Conservation (phyloP, 2,888 invertebrate genomes). For the Thera britannica region DNA sequence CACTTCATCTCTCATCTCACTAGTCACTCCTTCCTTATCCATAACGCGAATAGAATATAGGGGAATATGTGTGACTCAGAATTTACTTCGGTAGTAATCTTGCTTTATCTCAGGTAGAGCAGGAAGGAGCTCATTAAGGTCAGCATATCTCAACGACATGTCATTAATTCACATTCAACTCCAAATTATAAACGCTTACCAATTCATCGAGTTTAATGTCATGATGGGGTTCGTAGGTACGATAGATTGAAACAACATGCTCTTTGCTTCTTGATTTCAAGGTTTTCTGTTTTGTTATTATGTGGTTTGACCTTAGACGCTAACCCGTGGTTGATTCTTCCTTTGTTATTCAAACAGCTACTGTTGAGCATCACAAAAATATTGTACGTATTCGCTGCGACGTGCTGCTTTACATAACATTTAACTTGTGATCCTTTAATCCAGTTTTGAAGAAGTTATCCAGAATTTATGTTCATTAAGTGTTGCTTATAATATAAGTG, state of each 20-base stretch:
- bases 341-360: slow-evolving; percentile 11
- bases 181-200: slow-evolving; percentile 30
- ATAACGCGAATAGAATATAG: background rate
- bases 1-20: too few species aligned
- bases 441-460: background rate
- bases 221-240: slow-evolving; percentile 14
- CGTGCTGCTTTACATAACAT: background rate
- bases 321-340: slow-evolving; percentile 8
- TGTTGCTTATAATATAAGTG: background rate
- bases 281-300: slow-evolving; percentile 31
- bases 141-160: slow-evolving; percentile 41
- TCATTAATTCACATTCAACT: slow-evolving; percentile 40
- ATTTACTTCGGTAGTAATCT: slow-evolving; percentile 1
- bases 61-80: slow-evolving; percentile 2
- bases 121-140: slow-evolving; percentile 42
- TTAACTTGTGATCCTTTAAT: background rate
- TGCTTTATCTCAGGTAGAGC: slow-evolving; percentile 30
- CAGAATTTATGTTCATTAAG: background rate
- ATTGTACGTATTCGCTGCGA: background rate
- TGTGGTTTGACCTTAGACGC: slow-evolving; percentile 25
- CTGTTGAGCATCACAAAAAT: background rate
- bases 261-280: slow-evolving; percentile 32
- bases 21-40: too few species aligned
- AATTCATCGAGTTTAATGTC: slow-evolving; percentile 11
- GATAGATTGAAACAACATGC: slow-evolving; percentile 12